phyloP scores from a whole-genome alignment of 2,888 invertebrate species.

The Cataglyphis albicans region DNA sequence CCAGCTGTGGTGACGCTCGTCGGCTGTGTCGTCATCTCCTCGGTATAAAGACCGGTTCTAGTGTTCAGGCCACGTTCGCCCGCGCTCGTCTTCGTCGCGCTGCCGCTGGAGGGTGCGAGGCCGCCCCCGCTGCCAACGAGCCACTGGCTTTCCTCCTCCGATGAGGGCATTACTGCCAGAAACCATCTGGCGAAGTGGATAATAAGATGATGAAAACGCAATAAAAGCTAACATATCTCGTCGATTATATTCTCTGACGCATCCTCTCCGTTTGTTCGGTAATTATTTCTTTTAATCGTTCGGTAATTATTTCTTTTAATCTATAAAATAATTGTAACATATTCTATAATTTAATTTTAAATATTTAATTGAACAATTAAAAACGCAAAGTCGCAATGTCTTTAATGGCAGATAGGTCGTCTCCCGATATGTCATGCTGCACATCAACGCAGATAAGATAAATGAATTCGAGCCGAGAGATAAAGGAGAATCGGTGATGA shows the following conservation, averaged over 20 bases:
- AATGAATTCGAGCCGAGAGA: neutral
- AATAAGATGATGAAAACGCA: slow-evolving; percentile 6
- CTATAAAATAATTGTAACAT: too few relatives aligned
- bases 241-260: slow-evolving; percentile 36
- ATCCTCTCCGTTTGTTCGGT: slow-evolving; percentile 12
- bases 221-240: neutral
- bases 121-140: slow-evolving; percentile 82
- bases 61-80: slow-evolving; percentile 73
- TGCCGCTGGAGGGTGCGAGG: slow-evolving; percentile 73
- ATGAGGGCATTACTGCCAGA: slow-evolving; percentile 87
- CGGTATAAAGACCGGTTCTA: slow-evolving; percentile 85
- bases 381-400: neutral
- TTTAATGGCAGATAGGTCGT: neutral
- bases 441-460: slow-evolving; percentile 34
- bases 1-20: slow-evolving; percentile 87
- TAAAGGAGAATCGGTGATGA: neutral
- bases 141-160: slow-evolving; percentile 88
- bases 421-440: neutral
- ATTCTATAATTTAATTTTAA: neutral
- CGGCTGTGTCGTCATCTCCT: slow-evolving; percentile 86
- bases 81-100: slow-evolving; percentile 66
- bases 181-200: slow-evolving; percentile 78
- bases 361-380: neutral
- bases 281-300: slow-evolving; percentile 9
- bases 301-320: slow-evolving; percentile 29